A percentile compares a stretch with the other conserved stretches of the same genome.
phyloP scores from a whole-genome alignment of 2,888 invertebrate genomes.

The Artemia sp. region DNA sequence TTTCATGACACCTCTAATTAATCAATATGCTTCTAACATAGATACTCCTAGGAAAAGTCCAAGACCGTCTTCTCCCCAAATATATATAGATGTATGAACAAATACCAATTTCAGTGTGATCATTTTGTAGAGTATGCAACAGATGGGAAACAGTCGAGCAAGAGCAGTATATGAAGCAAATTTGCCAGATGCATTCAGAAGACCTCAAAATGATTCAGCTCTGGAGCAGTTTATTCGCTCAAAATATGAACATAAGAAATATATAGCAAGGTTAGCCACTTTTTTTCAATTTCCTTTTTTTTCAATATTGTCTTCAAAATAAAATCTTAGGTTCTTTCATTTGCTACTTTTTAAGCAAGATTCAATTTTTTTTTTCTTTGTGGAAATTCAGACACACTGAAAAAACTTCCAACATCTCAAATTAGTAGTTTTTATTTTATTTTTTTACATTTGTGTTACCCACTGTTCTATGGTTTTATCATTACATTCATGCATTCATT shows the following conservation, averaged over 20 bases:
- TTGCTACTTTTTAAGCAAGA: no score
- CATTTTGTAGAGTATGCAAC: slow-evolving; percentile 58
- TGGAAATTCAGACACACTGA: no score
- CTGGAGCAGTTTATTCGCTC: slow-evolving; percentile 90
- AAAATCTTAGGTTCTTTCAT: no score
- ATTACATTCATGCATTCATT: no score
- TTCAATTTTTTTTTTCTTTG: no score
- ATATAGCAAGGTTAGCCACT: slow-evolving; percentile 55
- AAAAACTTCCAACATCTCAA: no score
- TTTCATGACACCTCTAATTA: not conserved
- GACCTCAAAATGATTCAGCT: slow-evolving; percentile 83
- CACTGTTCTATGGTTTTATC: no score
- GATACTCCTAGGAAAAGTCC: not conserved
- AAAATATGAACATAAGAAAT: slow-evolving; percentile 97
- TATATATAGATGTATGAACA: slow-evolving; percentile 7
- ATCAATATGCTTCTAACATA: not conserved
- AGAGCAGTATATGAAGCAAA: slow-evolving; percentile 95
- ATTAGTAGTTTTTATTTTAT: no score
- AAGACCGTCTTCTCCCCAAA: not conserved
- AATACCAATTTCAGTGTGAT: slow-evolving; percentile 28
- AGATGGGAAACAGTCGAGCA: slow-evolving; percentile 94
- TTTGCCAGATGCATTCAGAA: slow-evolving; percentile 79
- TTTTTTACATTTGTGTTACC: no score
- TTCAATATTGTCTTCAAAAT: not conserved
- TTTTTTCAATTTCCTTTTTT: not conserved